Evolutionary conservation across 2,113 vertebrate genomes (phyloP), one percentile per base, ranked within the genome.

Genomic region (Cololabis saira): DNA sequence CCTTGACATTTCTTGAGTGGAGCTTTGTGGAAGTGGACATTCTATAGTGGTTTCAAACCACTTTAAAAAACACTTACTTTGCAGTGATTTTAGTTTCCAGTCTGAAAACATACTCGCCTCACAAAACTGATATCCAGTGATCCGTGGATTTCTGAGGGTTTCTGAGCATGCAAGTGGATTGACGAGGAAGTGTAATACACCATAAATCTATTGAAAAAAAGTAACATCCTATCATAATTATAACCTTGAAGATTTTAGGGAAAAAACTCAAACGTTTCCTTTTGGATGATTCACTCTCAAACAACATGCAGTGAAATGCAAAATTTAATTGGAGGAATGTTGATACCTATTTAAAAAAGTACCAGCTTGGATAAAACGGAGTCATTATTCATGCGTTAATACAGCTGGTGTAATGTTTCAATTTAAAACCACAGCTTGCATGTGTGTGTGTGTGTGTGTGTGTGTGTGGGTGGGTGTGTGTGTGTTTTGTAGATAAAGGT

Each of bases 1-100:
- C 64, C 58, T 42, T 61, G 68, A 82, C 74, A 58, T 71, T 53
- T 65, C 67, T 75, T 69, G n/a, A 56, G 16, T 58, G 12, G 49
- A 65, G 61, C 17, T 60, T 49, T 61, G 57, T 74, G 19, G 52
- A 45, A 62, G 56, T 67, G 44, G 45, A 42, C 43, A 21, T 74
- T 44, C 40, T 8, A 57, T 52, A 59, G 17, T 61, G 50, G 56
- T 45, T 53, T 66, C 30, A 70, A 15, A 19, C 27, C 51, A 53
- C 41, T 68, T 76, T 54, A 17, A 63, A 62, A 53, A 22, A 64
- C 19, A 10, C 24, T 54, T 41, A 44, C 58, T 56, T 11, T 24
- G 42, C 53, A 12, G 53, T 61, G 27, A 48, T 55, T 56, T 58
- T 17, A 17, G 37, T 58, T 70, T 50, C 15, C 4, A 2, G 41